Evolutionary conservation across 2,797 vertebrate species (phyloP).

Genomic region (Chelon labrosus): DNA sequence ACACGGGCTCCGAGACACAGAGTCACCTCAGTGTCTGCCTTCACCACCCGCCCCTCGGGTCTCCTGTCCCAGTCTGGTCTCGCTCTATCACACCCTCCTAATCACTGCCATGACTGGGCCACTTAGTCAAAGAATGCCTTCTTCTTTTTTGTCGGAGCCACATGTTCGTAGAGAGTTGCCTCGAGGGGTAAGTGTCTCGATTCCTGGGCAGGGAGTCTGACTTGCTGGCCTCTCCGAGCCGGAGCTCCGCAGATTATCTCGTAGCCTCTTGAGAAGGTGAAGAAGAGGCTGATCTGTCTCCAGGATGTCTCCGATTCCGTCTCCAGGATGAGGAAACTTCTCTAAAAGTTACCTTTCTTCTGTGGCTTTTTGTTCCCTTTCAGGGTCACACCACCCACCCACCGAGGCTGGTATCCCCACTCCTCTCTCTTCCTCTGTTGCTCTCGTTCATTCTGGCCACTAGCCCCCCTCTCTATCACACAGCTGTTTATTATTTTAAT

Average conservation of each 20-base stretch:
- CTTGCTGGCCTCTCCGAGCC: constrained; percentile 26
- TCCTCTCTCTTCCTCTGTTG: constrained; percentile 50
- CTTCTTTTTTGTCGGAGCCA: constrained; percentile 72
- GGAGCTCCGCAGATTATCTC: constrained; percentile 31
- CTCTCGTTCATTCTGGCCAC: constrained; percentile 66
- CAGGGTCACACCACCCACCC: constrained; percentile 19
- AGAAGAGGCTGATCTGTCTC: constrained; percentile 15
- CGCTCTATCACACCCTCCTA: constrained; percentile 76
- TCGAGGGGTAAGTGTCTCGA: constrained; percentile 27
- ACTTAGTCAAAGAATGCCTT: constrained; percentile 75
- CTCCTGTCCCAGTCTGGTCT: constrained; percentile 67
- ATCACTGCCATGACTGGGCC: constrained; percentile 75
- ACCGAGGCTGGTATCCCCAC: constrained; percentile 37
- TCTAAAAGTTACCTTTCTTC: constrained; percentile 31
- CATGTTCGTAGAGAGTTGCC: constrained; percentile 61
- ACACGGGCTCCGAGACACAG: constrained; percentile 55
- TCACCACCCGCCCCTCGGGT: constrained; percentile 42
- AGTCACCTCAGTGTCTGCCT: constrained; percentile 53
- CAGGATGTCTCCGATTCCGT: constrained; percentile 7
- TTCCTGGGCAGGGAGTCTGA: constrained; percentile 32
- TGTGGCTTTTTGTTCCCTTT: constrained; percentile 14
- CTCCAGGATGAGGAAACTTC: constrained; percentile 25
- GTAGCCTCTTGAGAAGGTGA: constrained; percentile 31
- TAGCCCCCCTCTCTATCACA: constrained; percentile 74
- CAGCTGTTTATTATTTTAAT: constrained; percentile 99